phyloP scores from a whole-genome alignment of 2,888 invertebrate species.

The Icerya purchasi region DNA sequence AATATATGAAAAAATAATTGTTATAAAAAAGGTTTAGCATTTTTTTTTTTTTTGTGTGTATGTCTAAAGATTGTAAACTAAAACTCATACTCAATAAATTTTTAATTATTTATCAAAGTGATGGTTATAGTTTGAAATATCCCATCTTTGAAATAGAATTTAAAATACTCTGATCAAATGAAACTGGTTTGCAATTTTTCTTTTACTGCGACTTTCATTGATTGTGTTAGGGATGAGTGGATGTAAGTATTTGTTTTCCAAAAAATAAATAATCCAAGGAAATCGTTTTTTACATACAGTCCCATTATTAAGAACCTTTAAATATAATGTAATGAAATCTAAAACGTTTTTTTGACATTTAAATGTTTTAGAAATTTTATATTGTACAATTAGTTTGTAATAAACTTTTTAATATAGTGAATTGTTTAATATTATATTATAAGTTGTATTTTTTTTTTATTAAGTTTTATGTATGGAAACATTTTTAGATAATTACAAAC shows the following conservation, averaged over 20 bases:
- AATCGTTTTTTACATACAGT: neutral
- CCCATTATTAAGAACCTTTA: neutral
- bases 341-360: neutral
- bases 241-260: neutral
- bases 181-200: neutral
- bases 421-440: neutral
- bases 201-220: neutral
- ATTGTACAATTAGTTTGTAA: neutral
- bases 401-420: neutral
- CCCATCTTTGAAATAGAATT: neutral
- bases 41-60: no score
- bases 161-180: neutral
- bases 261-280: neutral
- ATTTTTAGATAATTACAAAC: neutral
- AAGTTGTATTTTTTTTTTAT: neutral
- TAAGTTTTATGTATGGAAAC: neutral
- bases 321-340: no score
- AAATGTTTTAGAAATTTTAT: neutral
- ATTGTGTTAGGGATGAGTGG: neutral
- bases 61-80: no score
- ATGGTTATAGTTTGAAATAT: neutral
- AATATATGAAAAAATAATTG: no score
- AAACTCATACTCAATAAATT: no score
- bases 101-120: no score
- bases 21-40: no score